Percentiles rank a stretch among this genome's conserved stretches.
phyloP scores from a whole-genome alignment of 2,888 invertebrate genomes.

The Lathronympha strigana region DNA sequence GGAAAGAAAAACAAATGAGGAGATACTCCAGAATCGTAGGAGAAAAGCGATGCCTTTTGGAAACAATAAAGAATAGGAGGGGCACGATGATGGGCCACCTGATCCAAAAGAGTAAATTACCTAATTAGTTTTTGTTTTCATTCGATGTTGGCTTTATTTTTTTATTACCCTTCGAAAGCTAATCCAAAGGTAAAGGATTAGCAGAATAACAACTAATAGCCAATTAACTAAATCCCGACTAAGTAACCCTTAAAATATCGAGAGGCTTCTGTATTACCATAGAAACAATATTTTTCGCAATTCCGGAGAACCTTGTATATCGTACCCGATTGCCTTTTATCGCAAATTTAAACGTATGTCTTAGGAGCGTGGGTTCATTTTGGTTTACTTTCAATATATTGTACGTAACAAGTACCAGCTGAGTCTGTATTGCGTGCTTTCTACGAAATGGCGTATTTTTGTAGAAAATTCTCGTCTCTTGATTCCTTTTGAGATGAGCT shows the following conservation, averaged over 20 bases:
- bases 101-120: neutral
- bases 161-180: neutral
- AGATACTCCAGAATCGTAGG: too few relatives aligned
- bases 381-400: constrained; percentile 13
- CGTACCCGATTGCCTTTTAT: neutral
- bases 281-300: constrained; percentile 2
- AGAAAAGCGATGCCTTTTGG: neutral
- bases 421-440: constrained; percentile 14
- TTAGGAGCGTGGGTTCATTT: constrained; percentile 37
- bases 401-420: constrained; percentile 34
- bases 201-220: neutral
- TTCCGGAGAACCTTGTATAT: constrained; percentile 9
- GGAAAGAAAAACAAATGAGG: too few relatives aligned
- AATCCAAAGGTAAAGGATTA: neutral
- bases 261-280: constrained; percentile 8
- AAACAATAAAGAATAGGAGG: too few relatives aligned
- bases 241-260: constrained; percentile 11
- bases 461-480: constrained; percentile 12
- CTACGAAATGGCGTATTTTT: constrained; percentile 2
- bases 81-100: too few relatives aligned
- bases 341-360: constrained; percentile 18
- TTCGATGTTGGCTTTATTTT: neutral
- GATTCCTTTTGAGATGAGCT: constrained; percentile 5
- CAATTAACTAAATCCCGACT: constrained; percentile 11
- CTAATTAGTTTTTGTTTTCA: neutral